A percentile compares a stretch with the other conserved stretches of the same genome.
phyloP scores from a whole-genome alignment of 2,888 invertebrate genomes.

The Abrostola triplasia region DNA sequence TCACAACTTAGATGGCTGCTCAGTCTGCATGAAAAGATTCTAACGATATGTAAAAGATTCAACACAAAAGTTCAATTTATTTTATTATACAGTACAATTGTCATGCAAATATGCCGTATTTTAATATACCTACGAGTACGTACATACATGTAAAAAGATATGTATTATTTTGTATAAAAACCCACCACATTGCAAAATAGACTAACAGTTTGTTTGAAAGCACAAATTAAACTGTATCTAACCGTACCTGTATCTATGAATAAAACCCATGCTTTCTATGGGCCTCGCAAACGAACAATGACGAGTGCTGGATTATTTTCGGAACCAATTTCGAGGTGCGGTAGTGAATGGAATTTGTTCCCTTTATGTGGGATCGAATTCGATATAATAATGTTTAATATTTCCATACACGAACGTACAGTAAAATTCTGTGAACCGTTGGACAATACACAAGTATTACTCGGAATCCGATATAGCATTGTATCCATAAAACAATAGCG shows the following conservation, averaged over 20 bases:
- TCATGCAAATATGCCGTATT: constrained; percentile 40
- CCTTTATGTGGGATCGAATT: constrained; percentile 45
- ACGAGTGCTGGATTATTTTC: constrained; percentile 52
- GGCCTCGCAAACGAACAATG: constrained; percentile 45
- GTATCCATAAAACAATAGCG: constrained; percentile 44
- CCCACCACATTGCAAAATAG: constrained; percentile 38
- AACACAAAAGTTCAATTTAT: constrained; percentile 40
- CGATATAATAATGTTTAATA: constrained; percentile 47
- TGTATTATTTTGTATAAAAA: constrained; percentile 38
- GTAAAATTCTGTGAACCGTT: constrained; percentile 34
- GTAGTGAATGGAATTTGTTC: constrained; percentile 52
- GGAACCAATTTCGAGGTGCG: constrained; percentile 47
- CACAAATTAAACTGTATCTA: constrained; percentile 46
- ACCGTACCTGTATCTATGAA: constrained; percentile 43
- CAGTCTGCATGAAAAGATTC: constrained; percentile 27
- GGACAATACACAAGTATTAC: constrained; percentile 47
- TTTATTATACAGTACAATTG: constrained; percentile 37
- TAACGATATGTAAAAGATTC: constrained; percentile 29
- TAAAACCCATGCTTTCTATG: constrained; percentile 42
- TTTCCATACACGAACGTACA: constrained; percentile 33
- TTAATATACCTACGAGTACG: constrained; percentile 24
- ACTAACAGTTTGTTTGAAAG: constrained; percentile 48
- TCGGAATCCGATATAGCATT: constrained; percentile 31
- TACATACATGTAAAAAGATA: constrained; percentile 37
- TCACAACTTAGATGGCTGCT: constrained; percentile 17